Conservation (phyloP, 2,113 vertebrate species). For the Chloroceryle aenea region DNA sequence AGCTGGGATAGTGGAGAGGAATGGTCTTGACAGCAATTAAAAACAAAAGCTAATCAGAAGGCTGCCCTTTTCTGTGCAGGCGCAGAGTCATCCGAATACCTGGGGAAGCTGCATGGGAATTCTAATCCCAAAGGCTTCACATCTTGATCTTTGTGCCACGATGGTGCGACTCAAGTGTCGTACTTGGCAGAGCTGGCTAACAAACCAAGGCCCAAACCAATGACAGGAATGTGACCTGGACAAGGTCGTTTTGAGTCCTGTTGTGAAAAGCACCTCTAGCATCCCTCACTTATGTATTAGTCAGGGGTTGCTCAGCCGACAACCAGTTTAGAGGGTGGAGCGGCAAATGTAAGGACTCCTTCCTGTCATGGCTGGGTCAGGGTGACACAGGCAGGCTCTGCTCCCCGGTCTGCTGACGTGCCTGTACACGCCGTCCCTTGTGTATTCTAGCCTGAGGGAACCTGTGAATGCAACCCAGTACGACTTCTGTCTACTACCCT, state of each 20-base stretch:
- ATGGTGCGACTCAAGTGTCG: neutral
- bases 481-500: neutral
- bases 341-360: neutral
- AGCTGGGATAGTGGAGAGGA: neutral
- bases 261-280: neutral
- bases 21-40: neutral
- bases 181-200: neutral
- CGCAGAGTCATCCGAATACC: fast-evolving
- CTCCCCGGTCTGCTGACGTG: neutral
- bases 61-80: neutral
- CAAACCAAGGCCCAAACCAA: neutral
- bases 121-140: neutral
- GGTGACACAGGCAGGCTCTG: neutral
- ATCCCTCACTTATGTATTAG: neutral
- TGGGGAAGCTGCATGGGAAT: neutral
- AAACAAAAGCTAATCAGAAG: neutral
- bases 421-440: fast-evolving
- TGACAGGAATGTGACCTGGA: neutral
- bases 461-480: neutral
- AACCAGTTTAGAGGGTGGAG: conserved; percentile 15
- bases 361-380: fast-evolving
- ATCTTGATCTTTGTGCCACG: fast-evolving
- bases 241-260: neutral
- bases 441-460: neutral
- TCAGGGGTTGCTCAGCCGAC: neutral